Base-by-base conservation (phyloP, 2,888 invertebrate species). In the Steromphala cineraria region DNA sequence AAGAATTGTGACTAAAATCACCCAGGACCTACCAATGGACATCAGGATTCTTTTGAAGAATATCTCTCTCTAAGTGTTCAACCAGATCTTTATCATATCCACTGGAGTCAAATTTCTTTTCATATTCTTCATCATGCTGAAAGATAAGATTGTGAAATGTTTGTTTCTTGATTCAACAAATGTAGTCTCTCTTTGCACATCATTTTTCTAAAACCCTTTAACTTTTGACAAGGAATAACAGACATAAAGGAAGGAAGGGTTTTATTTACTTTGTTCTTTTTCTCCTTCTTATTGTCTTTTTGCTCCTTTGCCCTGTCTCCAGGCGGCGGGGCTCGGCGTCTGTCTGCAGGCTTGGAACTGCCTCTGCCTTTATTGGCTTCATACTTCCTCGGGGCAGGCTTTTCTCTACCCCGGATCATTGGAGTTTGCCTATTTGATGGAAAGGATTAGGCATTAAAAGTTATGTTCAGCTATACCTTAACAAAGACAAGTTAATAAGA, bases 21-120 rank as follows among this genome's bases (percentile, higher is more conserved):
- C n/a, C 1, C 46, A 46, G 10, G 8, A 97, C 98, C 90, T 96
- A 97, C 99, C 99, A 99, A 90, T 96, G 95, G 82, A 99, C 97
- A 94, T 98, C 98, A 19, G 98, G 98, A 94, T 99, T 97, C 94
- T 97, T 97, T 94, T 98, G 98, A 87, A 99, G 96, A 93, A 99
- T 99, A 94, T 99, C 99, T 89, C 98, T 95, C 94, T 99, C 98
- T 85, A 98, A 94, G 94, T 97, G 96, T 91, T 99, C 99, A 19
- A 98, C 98, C 81, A 99, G 95, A 92, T 98, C 99, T 40, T 96
- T 95, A 93, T 99, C 99, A 90, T 96, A 95, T 17, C 96, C 96
- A 75, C 95, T 95, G 8, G 96, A 95, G 91, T 98, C 98, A 94
- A 98, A 99, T 93, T 96, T 96, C 89, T 96, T 95, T 95, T 93